Evolutionary conservation across 2,113 vertebrate genomes (phyloP).

Genomic region (Eudyptes chrysolophus): DNA sequence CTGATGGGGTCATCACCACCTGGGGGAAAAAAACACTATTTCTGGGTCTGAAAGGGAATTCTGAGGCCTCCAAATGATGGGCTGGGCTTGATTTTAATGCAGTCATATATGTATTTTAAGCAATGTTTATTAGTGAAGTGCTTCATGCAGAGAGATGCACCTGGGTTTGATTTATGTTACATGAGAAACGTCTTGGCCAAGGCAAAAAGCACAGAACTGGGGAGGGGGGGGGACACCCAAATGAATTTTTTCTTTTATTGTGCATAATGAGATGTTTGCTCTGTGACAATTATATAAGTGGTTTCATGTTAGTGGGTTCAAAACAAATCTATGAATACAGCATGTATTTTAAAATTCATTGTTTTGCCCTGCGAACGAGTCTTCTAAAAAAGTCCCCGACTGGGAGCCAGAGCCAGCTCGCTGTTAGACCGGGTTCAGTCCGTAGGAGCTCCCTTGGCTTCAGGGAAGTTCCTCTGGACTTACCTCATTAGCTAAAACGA

Average conservation of each 20-base stretch:
- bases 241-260: neutral
- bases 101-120: neutral
- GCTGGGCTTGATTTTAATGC: neutral
- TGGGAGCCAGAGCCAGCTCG: rapidly evolving
- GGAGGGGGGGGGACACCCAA: neutral
- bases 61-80: neutral
- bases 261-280: neutral
- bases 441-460: neutral
- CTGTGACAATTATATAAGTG: neutral
- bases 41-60: neutral
- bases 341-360: neutral
- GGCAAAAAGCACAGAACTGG: neutral
- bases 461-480: neutral
- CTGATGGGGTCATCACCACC: neutral
- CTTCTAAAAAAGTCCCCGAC: neutral
- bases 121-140: neutral
- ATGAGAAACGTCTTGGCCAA: neutral
- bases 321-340: neutral
- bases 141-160: neutral
- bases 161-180: conserved; percentile 4
- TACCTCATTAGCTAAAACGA: neutral
- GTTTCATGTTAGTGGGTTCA: neutral
- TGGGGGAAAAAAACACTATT: neutral
- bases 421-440: neutral
- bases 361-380: neutral